phyloP scores from a whole-genome alignment of 2,888 invertebrate genomes.

The Drosophila flavopinicola region DNA sequence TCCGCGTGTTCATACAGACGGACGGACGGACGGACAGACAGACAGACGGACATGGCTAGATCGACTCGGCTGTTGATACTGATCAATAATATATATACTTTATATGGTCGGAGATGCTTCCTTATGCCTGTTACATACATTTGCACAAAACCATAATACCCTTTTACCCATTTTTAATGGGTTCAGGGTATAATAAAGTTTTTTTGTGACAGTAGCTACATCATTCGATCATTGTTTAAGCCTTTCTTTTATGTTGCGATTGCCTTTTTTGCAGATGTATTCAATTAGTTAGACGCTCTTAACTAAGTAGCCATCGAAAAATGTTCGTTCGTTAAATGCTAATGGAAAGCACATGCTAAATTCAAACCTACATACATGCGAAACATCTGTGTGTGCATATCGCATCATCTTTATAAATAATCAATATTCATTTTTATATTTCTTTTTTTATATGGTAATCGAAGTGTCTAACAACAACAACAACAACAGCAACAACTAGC shows the following conservation, averaged over 20 bases:
- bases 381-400: conserved; percentile 18
- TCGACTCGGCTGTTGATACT: too few relatives aligned
- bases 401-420: conserved; percentile 65
- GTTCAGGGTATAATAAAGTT: too few relatives aligned
- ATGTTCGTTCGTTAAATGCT: conserved; percentile 23
- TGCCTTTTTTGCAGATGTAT: conserved; percentile 13
- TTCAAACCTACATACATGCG: not conserved
- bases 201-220: too few relatives aligned
- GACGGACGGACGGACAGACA: too few relatives aligned
- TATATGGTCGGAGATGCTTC: too few relatives aligned
- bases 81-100: too few relatives aligned
- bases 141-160: too few relatives aligned
- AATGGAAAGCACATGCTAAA: conserved; percentile 46
- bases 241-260: not conserved
- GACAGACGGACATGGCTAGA: too few relatives aligned
- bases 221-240: too few relatives aligned
- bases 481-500: conserved; percentile 28
- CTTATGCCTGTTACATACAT: too few relatives aligned
- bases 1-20: too few relatives aligned
- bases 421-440: conserved; percentile 44
- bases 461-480: conserved; percentile 32
- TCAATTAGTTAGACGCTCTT: conserved; percentile 30
- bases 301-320: conserved; percentile 14
- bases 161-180: too few relatives aligned
- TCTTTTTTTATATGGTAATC: conserved; percentile 55